Conservation (phyloP, 2,888 invertebrate genomes). For the Caenorhabditis sp. region DNA sequence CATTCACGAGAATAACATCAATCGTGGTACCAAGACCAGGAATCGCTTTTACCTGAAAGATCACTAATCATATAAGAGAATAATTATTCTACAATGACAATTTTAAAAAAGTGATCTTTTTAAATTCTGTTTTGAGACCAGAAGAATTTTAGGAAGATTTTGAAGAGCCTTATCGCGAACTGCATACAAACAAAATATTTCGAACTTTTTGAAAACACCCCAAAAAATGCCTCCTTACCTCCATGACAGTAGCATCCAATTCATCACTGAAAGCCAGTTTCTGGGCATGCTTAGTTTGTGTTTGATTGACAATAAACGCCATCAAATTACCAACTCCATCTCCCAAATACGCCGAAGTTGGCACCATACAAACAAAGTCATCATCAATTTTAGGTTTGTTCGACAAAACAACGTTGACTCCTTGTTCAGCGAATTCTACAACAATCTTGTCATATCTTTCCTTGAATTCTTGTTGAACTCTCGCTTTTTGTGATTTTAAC, state of each 20-base stretch:
- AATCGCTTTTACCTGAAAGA: constrained; percentile 86
- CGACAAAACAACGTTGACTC: constrained; percentile 91
- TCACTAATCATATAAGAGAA: too few species aligned
- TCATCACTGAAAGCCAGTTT: constrained; percentile 88
- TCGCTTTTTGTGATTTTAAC: constrained; percentile 84
- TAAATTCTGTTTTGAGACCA: too few species aligned
- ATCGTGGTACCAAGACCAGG: constrained; percentile 97
- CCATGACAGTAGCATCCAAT: constrained; percentile 78
- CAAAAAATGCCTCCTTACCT: too few species aligned
- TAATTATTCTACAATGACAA: too few species aligned
- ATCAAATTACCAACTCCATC: constrained; percentile 97
- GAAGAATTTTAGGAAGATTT: too few species aligned
- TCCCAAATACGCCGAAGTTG: constrained; percentile 95
- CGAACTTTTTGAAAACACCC: too few species aligned
- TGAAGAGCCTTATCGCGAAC: too few species aligned
- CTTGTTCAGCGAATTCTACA: constrained; percentile 92
- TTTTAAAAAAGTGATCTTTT: too few species aligned
- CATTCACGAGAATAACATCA: constrained; percentile 97
- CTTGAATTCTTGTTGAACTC: constrained; percentile 92
- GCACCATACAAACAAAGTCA: constrained; percentile 91
- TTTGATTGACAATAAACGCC: constrained; percentile 88
- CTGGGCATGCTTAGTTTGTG: constrained; percentile 88
- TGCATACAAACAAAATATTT: too few species aligned
- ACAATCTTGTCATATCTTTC: constrained; percentile 87
- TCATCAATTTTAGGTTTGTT: constrained; percentile 93